Conservation (phyloP, 2,797 vertebrate genomes). For the Mormyrus hasselquistii region DNA sequence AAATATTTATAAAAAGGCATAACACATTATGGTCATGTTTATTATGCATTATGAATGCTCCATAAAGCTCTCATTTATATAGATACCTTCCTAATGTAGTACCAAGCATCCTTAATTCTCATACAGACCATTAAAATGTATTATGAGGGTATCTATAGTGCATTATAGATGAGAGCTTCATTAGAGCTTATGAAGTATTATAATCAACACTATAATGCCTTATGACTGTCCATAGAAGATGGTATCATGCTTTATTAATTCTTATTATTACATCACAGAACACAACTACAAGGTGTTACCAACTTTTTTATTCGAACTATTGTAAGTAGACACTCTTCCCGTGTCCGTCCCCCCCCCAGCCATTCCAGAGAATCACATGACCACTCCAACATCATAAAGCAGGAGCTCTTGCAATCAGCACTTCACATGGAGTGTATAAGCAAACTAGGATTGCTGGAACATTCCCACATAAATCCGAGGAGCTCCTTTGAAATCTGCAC, state of each 20-base stretch:
- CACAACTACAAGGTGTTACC: not conserved
- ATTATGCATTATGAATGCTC: not conserved
- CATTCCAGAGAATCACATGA: not conserved
- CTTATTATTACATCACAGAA: not conserved
- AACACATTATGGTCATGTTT: not conserved
- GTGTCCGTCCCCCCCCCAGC: not conserved
- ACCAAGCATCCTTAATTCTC: not conserved
- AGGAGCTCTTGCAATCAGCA: not conserved
- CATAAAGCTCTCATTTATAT: not conserved
- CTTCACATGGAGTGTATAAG: not conserved
- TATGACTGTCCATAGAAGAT: not conserved
- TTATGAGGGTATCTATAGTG: not conserved
- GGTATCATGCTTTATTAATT: not conserved
- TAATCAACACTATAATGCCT: not conserved
- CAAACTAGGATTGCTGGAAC: not conserved
- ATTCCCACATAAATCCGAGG: not conserved
- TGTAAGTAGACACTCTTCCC: not conserved
- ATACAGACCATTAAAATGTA: not conserved
- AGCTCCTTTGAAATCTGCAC: not conserved
- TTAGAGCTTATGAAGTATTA: not conserved
- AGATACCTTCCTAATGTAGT: not conserved
- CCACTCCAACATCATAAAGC: not conserved
- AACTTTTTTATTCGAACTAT: not conserved
- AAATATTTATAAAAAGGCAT: not conserved
- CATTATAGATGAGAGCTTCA: not conserved